Base-by-base conservation (phyloP, 2,113 vertebrate genomes). In the Tachysurus vachellii region DNA sequence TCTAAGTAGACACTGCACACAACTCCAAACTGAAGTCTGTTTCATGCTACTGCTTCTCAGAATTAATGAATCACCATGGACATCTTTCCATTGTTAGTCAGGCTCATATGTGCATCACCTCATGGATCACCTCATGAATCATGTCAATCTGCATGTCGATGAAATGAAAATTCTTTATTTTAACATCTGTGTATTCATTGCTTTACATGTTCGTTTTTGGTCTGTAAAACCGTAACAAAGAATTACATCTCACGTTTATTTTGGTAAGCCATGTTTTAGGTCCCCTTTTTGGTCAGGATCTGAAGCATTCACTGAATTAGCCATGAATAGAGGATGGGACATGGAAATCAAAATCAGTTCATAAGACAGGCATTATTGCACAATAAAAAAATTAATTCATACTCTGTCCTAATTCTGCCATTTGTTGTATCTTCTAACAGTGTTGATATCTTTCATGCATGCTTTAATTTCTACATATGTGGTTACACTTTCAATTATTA, bases 61-160 rank as follows among this genome's bases (percentile, higher is more conserved):
- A 81, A 81, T 42, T 42, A 42, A 81, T 81, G 79, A 80, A 59
- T 80, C 79, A 80, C 28, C 54, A 28, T 42, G 17, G 54, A 80
- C 28, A 59, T 59, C 28, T 36, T 81, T 61, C 57, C 56, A 61
- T 7, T 50, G 47, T 50, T 50, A 50, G 56, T 81, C 79, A 81
- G 79, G 7, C 31, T 57, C 26, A 44, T 81, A 5, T 80, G 17
- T 61, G 10, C 31, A 61, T 44, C 79, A 61, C 5, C 1, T 61
- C 21, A 21, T 81, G 79, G 42, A 61, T 44, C 79, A 61, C 5
- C 1, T 61, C 21, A 21, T 81, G 79, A 61, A 59, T 80, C 79
- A 59, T 0, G 31, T 8, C 12, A 1, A 26, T 26, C 54, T 26
- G 21, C 31, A 42, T 23, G 5, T 44, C 2, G 2, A 44, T 23